Evolutionary conservation across 2,113 vertebrate genomes (phyloP).

Genomic region (Erinaceus europaeus): DNA sequence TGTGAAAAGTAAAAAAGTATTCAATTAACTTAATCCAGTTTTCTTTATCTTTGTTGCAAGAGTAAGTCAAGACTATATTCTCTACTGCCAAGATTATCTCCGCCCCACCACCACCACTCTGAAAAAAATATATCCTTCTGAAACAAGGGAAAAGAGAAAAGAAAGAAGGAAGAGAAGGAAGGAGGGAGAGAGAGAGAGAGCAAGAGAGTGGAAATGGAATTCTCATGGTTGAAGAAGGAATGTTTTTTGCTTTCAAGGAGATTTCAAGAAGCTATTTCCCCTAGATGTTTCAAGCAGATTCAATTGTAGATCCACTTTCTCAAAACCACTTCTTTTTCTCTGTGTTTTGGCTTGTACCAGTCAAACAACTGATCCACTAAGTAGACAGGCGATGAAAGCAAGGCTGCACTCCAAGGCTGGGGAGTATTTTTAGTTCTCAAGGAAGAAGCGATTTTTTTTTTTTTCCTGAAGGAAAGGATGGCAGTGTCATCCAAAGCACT

Average conservation of each 20-base stretch:
- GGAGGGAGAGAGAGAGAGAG: not conserved
- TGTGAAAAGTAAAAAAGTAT: too few relatives aligned
- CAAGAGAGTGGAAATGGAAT: not conserved
- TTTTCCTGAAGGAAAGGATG: slow-evolving; percentile 59
- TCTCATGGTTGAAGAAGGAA: not conserved
- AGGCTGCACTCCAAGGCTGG: slow-evolving; percentile 47
- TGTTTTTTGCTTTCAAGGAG: too few relatives aligned
- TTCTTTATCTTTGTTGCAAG: too few relatives aligned
- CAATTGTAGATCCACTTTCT: not conserved
- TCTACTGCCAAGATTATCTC: too few relatives aligned
- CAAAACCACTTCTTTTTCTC: slow-evolving; percentile 7
- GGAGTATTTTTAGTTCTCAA: slow-evolving; percentile 71
- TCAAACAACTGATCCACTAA: slow-evolving; percentile 2
- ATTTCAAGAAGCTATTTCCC: too few relatives aligned
- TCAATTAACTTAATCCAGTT: too few relatives aligned
- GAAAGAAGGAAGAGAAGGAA: not conserved
- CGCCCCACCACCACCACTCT: too few relatives aligned
- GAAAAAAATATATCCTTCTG: too few relatives aligned
- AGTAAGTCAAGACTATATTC: too few relatives aligned
- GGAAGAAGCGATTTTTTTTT: slow-evolving; percentile 43
- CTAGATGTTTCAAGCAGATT: slow-evolving; percentile 27
- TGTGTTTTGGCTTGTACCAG: not conserved
- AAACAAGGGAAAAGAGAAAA: too few relatives aligned
- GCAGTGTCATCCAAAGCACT: slow-evolving; percentile 60
- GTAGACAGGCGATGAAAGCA: not conserved